Percentiles rank a stretch among this genome's conserved stretches.
phyloP scores from a whole-genome alignment of 2,113 vertebrate genomes.

The Malurus melanocephalus region DNA sequence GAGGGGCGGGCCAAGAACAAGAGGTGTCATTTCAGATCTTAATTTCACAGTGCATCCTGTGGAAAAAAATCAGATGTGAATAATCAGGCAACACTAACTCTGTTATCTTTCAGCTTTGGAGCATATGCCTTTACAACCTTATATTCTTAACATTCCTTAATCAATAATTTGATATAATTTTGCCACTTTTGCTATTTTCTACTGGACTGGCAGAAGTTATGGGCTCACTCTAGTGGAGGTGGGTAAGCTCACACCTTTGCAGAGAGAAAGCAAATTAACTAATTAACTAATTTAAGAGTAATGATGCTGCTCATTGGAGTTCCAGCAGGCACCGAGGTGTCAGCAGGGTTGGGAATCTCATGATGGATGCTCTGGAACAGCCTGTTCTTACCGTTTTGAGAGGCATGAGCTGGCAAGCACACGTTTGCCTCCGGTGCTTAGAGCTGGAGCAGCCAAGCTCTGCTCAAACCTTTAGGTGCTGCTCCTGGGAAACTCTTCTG shows the following conservation, averaged over 20 bases:
- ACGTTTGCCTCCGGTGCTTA: neutral
- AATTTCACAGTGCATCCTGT: neutral
- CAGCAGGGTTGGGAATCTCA: neutral
- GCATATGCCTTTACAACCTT: neutral
- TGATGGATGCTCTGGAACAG: conserved; percentile 17
- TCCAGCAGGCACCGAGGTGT: conserved; percentile 17
- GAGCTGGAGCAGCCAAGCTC: neutral
- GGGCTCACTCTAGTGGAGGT: neutral
- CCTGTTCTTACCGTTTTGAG: neutral
- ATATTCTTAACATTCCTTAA: neutral
- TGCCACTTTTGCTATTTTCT: neutral
- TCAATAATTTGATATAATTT: neutral
- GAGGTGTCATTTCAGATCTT: neutral
- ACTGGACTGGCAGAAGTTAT: neutral
- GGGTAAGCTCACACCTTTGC: neutral
- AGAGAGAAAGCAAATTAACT: neutral
- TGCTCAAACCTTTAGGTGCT: neutral
- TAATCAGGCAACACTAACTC: neutral
- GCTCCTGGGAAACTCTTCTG: neutral
- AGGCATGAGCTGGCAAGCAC: neutral
- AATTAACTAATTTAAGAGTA: neutral
- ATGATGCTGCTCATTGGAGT: neutral
- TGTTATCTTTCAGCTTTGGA: neutral
- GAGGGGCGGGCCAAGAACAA: neutral
- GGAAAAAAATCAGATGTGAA: neutral